These are phyloP conservation scores for Penaeus monodon DNA, from an alignment of 2,888 invertebrate genomes.

Conservation along the genomic window DNA sequence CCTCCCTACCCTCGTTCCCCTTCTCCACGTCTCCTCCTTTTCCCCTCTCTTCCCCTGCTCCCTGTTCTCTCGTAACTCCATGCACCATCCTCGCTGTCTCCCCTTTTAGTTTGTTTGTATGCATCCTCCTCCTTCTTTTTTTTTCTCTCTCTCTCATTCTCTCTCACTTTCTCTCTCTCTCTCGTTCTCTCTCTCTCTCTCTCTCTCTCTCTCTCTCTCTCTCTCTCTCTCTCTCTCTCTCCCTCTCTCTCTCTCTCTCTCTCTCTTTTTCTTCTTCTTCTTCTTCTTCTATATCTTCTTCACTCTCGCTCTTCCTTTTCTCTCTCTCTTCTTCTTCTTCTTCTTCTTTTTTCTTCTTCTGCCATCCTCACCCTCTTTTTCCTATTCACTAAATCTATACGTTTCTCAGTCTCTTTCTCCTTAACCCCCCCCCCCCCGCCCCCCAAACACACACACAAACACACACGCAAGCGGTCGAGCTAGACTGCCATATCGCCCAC, in stretches of 20 bases:
- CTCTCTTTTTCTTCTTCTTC: not conserved
- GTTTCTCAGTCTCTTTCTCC: no score
- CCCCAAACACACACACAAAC: no score
- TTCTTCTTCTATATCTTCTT: not conserved
- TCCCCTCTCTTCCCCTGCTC: not conserved
- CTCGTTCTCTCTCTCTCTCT: not conserved
- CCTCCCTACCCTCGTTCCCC: not conserved
- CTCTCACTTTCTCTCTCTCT: not conserved
- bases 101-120: not conserved
- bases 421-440: no score
- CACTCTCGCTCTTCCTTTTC: not conserved
- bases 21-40: not conserved
- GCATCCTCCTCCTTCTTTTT: no score
- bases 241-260: not conserved
- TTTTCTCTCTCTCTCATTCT: not conserved
- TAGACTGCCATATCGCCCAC: no score
- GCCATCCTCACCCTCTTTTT: not conserved
- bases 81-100: not conserved
- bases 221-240: not conserved
- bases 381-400: not conserved
- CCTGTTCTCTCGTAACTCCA: not conserved
- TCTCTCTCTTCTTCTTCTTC: no score
- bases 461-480: no score
- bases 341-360: not conserved
- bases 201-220: not conserved